A percentile compares a stretch with the other conserved stretches of the same genome.
Evolutionary conservation across 2,113 vertebrate genomes (phyloP).

Genomic region (Syngnathoides biaculeatus): DNA sequence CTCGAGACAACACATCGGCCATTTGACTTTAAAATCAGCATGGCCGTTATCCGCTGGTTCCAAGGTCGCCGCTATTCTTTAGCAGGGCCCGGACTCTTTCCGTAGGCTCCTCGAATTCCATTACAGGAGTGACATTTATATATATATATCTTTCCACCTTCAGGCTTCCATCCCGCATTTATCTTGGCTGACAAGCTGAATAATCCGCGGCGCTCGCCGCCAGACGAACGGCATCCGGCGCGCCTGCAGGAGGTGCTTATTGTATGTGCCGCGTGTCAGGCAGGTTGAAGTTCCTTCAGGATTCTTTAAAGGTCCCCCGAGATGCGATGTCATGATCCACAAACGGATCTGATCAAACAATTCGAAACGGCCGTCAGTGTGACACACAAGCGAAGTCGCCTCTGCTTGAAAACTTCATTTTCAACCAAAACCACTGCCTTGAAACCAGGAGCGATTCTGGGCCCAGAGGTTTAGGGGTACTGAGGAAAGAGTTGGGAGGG

Average conservation of each 20-base stretch:
- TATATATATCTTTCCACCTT: slow-evolving; percentile 14
- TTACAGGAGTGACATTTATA: slow-evolving; percentile 10
- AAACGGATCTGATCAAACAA: too few species aligned
- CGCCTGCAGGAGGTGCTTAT: neutral
- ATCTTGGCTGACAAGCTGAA: slow-evolving; percentile 37
- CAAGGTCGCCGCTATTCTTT: neutral
- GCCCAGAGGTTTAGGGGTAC: too few species aligned
- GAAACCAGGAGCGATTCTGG: too few species aligned
- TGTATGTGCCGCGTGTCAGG: neutral
- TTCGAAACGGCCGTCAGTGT: too few species aligned
- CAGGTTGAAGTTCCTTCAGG: neutral
- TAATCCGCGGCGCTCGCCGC: slow-evolving; percentile 7
- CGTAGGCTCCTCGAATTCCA: neutral
- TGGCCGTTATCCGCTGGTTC: neutral
- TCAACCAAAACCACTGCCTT: too few species aligned
- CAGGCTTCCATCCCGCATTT: slow-evolving; percentile 14
- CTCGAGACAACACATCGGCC: neutral
- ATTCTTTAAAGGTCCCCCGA: neutral
- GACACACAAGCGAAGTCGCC: too few species aligned
- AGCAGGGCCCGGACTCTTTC: neutral
- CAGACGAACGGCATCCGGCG: neutral
- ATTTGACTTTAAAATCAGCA: neutral
- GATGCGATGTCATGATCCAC: neutral
- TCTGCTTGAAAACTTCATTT: too few species aligned
- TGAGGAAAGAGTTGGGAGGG: too few species aligned